Evolutionary conservation across 2,888 invertebrate species (phyloP), one percentile per base, ranked within the genome.

Genomic region (Cordilura impudica): DNA sequence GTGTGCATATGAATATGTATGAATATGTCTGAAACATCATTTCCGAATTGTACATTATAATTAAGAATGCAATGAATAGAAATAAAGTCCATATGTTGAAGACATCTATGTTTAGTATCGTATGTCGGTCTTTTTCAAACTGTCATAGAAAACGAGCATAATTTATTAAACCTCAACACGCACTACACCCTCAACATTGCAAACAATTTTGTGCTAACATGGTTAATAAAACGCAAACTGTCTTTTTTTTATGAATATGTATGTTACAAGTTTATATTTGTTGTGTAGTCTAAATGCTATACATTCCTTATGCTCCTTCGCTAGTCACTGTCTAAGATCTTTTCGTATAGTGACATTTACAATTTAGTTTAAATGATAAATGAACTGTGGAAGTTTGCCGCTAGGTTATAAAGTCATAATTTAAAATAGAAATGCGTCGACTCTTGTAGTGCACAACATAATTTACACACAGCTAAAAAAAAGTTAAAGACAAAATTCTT

Each of bases 351-450:
- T 81, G 82, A 81, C 81, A 81, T 73, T 72, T 79, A 78, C 81
- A 82, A 82, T 82, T 82, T 81, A 75, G 72, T 77, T 78, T 75
- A 82, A 82, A 85, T 84, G 88, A 86, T 86, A 87, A 87, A 87
- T 87, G 87, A 87, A 83, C 85, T 84, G 86, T 82, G 85, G 88
- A 87, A 86, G 86, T 84, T 81, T 61, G 83, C 81, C 70, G 54
- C 72, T n/a, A 74, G 82, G 60, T 14, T 70, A 29, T 70, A 73
- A 73, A 76, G 39, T 66, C 76, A 78, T 82, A 73, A 78, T 77
- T 77, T 61, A 79, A 74, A 47, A 53, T 43, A 65, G 56, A 18
- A 49, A 35, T 47, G 21, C 18, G 18, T 39, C 1, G 16, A 35
- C 35, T 21, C 35, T 39, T n/a, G 35, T 4, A n/a, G 3, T 58